phyloP scores from a whole-genome alignment of 2,113 vertebrate species.

The Crypturellus undulatus region DNA sequence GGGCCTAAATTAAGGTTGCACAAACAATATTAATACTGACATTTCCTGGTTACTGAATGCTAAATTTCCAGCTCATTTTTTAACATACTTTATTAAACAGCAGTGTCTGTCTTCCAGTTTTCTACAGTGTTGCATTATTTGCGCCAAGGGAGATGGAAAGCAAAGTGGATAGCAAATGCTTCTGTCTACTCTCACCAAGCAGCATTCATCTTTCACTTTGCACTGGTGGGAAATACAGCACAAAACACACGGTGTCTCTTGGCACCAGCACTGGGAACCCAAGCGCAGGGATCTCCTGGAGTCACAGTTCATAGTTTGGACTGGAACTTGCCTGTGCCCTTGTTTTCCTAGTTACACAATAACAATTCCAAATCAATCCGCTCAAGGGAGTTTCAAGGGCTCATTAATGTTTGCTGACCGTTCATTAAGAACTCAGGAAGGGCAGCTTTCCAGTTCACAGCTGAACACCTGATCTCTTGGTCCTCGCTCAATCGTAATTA shows the following conservation, averaged over 20 bases:
- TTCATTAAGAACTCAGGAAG: neutral
- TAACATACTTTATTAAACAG: neutral
- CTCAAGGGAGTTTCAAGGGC: conserved; percentile 2
- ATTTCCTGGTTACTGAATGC: neutral
- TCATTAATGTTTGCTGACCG: neutral
- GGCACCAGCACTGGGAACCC: neutral
- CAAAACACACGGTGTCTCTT: neutral
- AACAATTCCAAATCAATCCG: conserved; percentile 12
- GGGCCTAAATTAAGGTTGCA: neutral
- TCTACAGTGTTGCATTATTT: neutral
- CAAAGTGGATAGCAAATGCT: neutral
- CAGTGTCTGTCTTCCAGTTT: neutral
- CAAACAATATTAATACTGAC: neutral
- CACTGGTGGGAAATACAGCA: neutral
- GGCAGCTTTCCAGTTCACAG: neutral
- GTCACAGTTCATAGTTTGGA: neutral
- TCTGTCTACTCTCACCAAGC: neutral
- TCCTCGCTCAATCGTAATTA: neutral
- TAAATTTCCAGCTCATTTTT: neutral
- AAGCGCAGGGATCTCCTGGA: neutral
- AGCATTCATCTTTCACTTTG: neutral
- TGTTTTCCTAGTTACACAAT: conserved; percentile 18
- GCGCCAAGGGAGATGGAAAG: conserved; percentile 17
- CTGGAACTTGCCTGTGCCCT: neutral
- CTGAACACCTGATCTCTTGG: neutral